Evolutionary conservation across 2,888 invertebrate species (phyloP).

Genomic region (Diaprepes abbreviatus): DNA sequence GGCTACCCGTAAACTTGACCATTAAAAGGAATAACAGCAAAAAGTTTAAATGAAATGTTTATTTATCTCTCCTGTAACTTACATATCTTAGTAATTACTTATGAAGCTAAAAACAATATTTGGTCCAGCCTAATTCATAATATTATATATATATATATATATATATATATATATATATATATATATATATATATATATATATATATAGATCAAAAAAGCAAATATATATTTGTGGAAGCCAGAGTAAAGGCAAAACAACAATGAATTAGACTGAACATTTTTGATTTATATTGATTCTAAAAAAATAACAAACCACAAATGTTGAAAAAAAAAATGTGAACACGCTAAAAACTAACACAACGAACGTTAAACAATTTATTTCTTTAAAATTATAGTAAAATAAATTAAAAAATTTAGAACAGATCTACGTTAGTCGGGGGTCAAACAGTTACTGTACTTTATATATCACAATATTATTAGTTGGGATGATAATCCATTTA

Average conservation of each 20-base stretch:
- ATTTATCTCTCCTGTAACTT: constrained; percentile 31
- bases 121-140: constrained; percentile 32
- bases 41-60: constrained; percentile 22
- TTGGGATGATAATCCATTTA: constrained; percentile 34
- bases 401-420: constrained; percentile 27
- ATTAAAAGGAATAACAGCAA: too few relatives aligned
- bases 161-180: too few relatives aligned
- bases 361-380: constrained; percentile 23
- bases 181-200: too few relatives aligned
- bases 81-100: constrained; percentile 21
- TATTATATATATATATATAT: too few relatives aligned
- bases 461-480: constrained; percentile 45
- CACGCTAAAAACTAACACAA: constrained; percentile 32
- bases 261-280: constrained; percentile 39
- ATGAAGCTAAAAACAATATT: constrained; percentile 21
- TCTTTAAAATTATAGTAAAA: constrained; percentile 12
- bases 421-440: constrained; percentile 39
- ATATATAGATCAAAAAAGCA: constrained; percentile 10
- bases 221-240: constrained; percentile 30
- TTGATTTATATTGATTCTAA: constrained; percentile 22
- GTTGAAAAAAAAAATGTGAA: constrained; percentile 10
- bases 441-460: constrained; percentile 41
- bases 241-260: constrained; percentile 24
- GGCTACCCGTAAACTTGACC: too few relatives aligned
- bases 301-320: constrained; percentile 21